Conservation (phyloP, 2,888 invertebrate species). For the Diadegma fenestrale region DNA sequence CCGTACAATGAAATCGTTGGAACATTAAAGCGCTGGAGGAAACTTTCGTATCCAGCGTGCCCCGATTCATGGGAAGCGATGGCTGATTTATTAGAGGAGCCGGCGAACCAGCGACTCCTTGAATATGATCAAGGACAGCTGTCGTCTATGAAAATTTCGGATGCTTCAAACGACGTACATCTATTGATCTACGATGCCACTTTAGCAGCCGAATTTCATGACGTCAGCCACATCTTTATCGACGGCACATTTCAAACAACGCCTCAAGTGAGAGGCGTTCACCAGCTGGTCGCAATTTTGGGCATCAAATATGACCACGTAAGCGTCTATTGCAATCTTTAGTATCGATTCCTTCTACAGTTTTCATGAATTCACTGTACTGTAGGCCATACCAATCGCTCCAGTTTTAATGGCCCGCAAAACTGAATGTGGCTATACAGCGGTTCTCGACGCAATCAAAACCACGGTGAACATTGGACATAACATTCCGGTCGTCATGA, state of each 20-base stretch:
- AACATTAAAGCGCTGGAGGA: constrained; percentile 48
- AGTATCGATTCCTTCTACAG: not conserved
- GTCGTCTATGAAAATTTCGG: not conserved
- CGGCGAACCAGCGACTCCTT: constrained; percentile 26
- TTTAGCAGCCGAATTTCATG: constrained; percentile 10
- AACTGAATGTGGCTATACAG: constrained; percentile 31
- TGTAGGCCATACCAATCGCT: constrained; percentile 45
- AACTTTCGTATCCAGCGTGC: not conserved
- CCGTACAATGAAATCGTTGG: constrained; percentile 36
- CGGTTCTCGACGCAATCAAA: constrained; percentile 10
- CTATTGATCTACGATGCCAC: constrained; percentile 42
- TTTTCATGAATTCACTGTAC: constrained; percentile 1
- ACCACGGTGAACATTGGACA: not conserved
- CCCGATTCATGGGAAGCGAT: constrained; percentile 34
- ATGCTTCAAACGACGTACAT: constrained; percentile 19
- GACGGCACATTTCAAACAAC: constrained; percentile 49
- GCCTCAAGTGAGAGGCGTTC: no score
- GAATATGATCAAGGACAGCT: constrained; percentile 27
- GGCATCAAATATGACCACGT: constrained; percentile 51
- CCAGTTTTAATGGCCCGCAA: constrained; percentile 32
- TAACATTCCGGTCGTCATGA: constrained; percentile 21
- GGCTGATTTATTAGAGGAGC: constrained; percentile 17
- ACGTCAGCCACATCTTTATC: constrained; percentile 47
- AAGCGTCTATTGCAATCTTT: constrained; percentile 9
- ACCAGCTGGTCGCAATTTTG: constrained; percentile 41